These are phyloP conservation scores for Seriola dumerili DNA, from an alignment of 2,113 vertebrate species.

Conservation along the genomic window DNA sequence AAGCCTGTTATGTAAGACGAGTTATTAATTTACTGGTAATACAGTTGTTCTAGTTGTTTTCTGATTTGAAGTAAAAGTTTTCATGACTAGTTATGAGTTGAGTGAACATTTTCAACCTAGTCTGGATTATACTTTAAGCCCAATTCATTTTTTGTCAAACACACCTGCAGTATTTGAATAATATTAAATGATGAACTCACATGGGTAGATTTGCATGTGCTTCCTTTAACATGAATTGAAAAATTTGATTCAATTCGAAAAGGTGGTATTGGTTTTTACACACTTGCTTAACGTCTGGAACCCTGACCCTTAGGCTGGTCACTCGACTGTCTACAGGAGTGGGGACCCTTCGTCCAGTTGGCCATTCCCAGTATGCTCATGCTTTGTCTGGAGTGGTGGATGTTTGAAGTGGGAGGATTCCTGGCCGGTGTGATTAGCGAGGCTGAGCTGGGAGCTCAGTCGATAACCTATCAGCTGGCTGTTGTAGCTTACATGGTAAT, in stretches of 20 bases:
- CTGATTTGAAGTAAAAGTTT: not conserved
- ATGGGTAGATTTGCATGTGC: not conserved
- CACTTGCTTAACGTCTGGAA: not conserved
- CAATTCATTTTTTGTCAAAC: not conserved
- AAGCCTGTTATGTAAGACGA: not conserved
- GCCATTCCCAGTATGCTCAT: conserved; percentile 94
- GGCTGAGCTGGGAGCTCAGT: conserved; percentile 90
- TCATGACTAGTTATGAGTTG: not conserved
- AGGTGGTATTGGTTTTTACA: not conserved
- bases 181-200: not conserved
- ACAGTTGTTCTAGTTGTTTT: not conserved
- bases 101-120: not conserved
- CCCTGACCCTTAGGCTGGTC: conserved; percentile 87
- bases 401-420: conserved; percentile 90
- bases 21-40: not conserved
- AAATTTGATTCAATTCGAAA: not conserved
- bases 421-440: conserved; percentile 90
- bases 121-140: not conserved
- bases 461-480: conserved; percentile 86
- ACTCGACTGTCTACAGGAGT: conserved; percentile 89
- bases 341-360: conserved; percentile 87
- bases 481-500: conserved; percentile 89
- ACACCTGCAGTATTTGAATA: not conserved
- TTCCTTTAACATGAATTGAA: not conserved
- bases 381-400: conserved; percentile 95